Evolutionary conservation across 1,140 invertebrate species (phyloP), one percentile per base, ranked within the genome.

Genomic region (Acromyrmex echinatior): DNA sequence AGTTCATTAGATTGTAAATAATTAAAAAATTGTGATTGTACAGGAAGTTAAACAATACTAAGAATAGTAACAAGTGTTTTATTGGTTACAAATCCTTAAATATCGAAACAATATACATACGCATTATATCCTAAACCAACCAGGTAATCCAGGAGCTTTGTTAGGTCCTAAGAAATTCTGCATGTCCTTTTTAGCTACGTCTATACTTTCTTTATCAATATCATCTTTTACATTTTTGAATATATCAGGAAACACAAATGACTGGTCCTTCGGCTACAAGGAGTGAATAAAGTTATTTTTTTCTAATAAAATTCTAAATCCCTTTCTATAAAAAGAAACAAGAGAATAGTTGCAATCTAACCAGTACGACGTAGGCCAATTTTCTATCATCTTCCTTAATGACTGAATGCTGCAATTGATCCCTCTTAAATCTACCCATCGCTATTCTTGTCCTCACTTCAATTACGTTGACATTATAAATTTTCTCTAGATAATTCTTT

Each of bases 401-500:
- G 85, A 98, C 91, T 92, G 97, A 97, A 35, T 96, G 96, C 90
- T 95, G 96, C 18, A 95, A 92, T 28, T 88, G 87, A 92, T 96
- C 95, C 81, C 93, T 95, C 56, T 93, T 95, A 0, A 93, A 96
- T 78, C 96, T 96, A 88, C 98, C 98, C 88, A 97, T 84, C 63
- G 96, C 95, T 84, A 98, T 98, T 87, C 96, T 96, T 0, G 97
- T 98, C 63, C 96, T 95, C 0, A 99, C 97, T 92, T 97, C 94
- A 4, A 97, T 94, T 6, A 98, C 97, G 3, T 96, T 96, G 1
- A 99, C 95, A 87, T 98, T 97, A 91, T 99, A 99, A 89, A 99
- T 99, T 95, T 99, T 99, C 93, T 99, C 97, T 78, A 99, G 95
- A 95, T 99, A 99, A 95, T 99, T 99, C 94, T 97, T 97, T 0